A percentile compares a stretch with the other conserved stretches of the same genome.
Evolutionary conservation across 2,888 invertebrate genomes (phyloP).

Genomic region (Malacosoma neustria): DNA sequence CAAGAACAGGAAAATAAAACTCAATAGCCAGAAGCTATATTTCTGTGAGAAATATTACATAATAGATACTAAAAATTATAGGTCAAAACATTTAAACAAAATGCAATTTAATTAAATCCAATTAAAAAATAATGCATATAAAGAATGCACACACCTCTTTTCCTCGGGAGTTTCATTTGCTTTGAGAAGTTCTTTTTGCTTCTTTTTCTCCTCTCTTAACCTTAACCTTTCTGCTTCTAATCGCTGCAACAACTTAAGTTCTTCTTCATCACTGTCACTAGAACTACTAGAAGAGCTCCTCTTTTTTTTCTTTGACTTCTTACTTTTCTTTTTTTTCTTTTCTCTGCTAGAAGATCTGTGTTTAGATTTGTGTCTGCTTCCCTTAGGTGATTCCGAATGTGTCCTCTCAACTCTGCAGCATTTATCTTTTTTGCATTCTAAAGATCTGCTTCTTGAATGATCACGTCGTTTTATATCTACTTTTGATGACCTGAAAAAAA

Average conservation of each 20-base stretch:
- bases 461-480: constrained; percentile 29
- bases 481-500: constrained; percentile 43
- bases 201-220: constrained; percentile 77
- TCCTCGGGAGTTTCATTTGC: constrained; percentile 96
- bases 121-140: too few relatives aligned
- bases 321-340: constrained; percentile 41
- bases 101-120: too few relatives aligned
- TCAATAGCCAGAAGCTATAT: too few relatives aligned
- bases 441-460: constrained; percentile 28
- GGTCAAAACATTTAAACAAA: too few relatives aligned
- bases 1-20: too few relatives aligned
- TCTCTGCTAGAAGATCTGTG: constrained; percentile 33
- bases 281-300: constrained; percentile 19
- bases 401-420: constrained; percentile 22
- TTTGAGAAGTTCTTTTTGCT: constrained; percentile 85
- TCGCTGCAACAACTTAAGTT: constrained; percentile 80
- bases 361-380: constrained; percentile 13
- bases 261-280: constrained; percentile 67
- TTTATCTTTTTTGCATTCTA: constrained; percentile 26
- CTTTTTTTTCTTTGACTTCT: constrained; percentile 45
- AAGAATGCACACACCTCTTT: constrained; percentile 73
- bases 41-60: too few relatives aligned
- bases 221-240: constrained; percentile 82
- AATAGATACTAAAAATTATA: too few relatives aligned
- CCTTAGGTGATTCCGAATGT: constrained; percentile 13